These are phyloP conservation scores for Himantopus leucocephalus DNA, from an alignment of 2,113 vertebrate genomes.

Conservation along the genomic window DNA sequence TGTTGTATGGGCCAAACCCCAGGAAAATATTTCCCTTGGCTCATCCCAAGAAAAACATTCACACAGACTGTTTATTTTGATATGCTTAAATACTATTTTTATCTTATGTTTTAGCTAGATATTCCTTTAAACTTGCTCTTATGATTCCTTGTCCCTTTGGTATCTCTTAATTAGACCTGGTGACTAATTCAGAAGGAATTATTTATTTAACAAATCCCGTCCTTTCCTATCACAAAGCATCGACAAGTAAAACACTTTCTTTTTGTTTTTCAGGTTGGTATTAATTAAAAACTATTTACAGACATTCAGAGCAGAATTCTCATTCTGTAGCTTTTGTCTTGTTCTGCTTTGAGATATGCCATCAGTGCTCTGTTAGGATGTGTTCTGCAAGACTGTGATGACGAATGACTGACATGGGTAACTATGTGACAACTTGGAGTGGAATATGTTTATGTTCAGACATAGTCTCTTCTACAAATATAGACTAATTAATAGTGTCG, in stretches of 20 bases:
- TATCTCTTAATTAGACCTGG: slow-evolving; percentile 46
- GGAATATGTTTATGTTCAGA: not conserved
- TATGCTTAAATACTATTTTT: slow-evolving; percentile 37
- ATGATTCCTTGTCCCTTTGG: not conserved
- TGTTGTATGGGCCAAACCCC: slow-evolving; percentile 24
- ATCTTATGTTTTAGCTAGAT: slow-evolving; percentile 40
- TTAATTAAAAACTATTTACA: slow-evolving; percentile 17
- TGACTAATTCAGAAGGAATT: slow-evolving; percentile 54
- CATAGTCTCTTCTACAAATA: not conserved
- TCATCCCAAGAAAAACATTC: slow-evolving; percentile 46
- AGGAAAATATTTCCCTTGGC: slow-evolving; percentile 57
- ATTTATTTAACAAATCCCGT: slow-evolving; percentile 35
- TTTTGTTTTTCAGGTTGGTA: not conserved
- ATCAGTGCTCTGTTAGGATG: not conserved
- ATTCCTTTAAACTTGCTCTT: slow-evolving; percentile 2
- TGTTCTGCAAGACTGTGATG: not conserved
- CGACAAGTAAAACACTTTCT: not conserved
- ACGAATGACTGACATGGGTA: not conserved
- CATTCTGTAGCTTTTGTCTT: not conserved
- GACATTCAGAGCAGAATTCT: not conserved
- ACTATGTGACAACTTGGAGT: not conserved
- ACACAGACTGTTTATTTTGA: slow-evolving; percentile 20
- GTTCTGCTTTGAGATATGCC: not conserved
- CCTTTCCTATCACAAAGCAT: slow-evolving; percentile 15
- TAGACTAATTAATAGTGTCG: not conserved